phyloP scores from a whole-genome alignment of 2,888 invertebrate genomes.

The Theodoxus fluviatilis region DNA sequence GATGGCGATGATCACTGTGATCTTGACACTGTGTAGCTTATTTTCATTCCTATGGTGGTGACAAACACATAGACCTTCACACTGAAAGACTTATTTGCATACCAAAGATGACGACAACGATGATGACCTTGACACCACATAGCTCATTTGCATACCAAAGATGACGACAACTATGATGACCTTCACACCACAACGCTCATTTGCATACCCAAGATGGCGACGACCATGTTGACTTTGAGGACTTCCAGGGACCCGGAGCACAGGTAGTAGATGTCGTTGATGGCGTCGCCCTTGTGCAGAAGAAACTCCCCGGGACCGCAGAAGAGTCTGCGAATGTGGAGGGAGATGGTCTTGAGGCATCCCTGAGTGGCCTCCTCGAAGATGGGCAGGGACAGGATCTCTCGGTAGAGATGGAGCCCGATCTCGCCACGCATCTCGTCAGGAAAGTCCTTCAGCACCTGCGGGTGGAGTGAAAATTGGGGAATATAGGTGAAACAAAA shows the following conservation, averaged over 20 bases:
- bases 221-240: slow-evolving; percentile 94
- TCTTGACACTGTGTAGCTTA: too few species aligned
- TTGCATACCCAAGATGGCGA: slow-evolving; percentile 86
- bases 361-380: slow-evolving; percentile 94
- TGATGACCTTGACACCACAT: too few species aligned
- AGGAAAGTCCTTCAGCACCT: slow-evolving; percentile 82
- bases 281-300: slow-evolving; percentile 91
- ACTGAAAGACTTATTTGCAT: too few species aligned
- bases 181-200: too few species aligned
- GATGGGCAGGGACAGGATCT: slow-evolving; percentile 90
- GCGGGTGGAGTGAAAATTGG: slow-evolving; percentile 24
- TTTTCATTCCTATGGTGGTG: too few species aligned
- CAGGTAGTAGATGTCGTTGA: slow-evolving; percentile 91
- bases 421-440: slow-evolving; percentile 95
- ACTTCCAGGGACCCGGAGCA: slow-evolving; percentile 98
- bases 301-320: slow-evolving; percentile 95
- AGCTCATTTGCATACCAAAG: too few species aligned
- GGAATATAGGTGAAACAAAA: neutral
- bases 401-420: slow-evolving; percentile 92
- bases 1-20: too few species aligned
- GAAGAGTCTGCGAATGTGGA: slow-evolving; percentile 92
- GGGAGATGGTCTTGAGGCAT: slow-evolving; percentile 87
- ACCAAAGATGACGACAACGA: too few species aligned
- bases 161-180: too few species aligned
- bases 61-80: too few species aligned